A percentile compares a stretch with the other conserved stretches of the same genome.
phyloP scores from a whole-genome alignment of 2,797 vertebrate genomes.

The Malacoraja senta region DNA sequence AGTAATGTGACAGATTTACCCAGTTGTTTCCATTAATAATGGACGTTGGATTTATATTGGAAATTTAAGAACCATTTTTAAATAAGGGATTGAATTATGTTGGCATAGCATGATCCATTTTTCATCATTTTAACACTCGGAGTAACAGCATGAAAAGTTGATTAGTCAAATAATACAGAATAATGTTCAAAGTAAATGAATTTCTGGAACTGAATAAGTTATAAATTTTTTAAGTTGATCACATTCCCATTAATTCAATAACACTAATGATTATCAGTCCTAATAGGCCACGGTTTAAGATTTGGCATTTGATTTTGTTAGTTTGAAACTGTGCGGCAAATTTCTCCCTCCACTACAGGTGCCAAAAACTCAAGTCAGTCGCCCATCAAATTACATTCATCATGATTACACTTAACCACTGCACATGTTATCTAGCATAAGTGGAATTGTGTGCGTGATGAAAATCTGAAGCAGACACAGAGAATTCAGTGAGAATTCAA shows the following conservation, averaged over 20 bases:
- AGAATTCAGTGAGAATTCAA: neutral
- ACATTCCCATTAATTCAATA: neutral
- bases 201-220: neutral
- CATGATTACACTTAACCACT: neutral
- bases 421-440: neutral
- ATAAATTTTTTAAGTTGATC: neutral
- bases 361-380: neutral
- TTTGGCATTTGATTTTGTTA: neutral
- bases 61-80: neutral
- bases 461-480: neutral
- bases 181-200: neutral
- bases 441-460: neutral
- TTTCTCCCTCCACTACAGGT: neutral
- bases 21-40: neutral
- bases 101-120: neutral
- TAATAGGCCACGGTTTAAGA: neutral
- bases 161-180: neutral
- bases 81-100: slow-evolving; percentile 7
- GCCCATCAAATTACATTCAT: neutral
- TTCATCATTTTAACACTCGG: neutral
- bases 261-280: neutral
- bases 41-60: neutral
- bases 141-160: no score
- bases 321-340: neutral
- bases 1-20: neutral